Conservation (phyloP, 2,113 vertebrate species). For the Neotoma lepida region DNA sequence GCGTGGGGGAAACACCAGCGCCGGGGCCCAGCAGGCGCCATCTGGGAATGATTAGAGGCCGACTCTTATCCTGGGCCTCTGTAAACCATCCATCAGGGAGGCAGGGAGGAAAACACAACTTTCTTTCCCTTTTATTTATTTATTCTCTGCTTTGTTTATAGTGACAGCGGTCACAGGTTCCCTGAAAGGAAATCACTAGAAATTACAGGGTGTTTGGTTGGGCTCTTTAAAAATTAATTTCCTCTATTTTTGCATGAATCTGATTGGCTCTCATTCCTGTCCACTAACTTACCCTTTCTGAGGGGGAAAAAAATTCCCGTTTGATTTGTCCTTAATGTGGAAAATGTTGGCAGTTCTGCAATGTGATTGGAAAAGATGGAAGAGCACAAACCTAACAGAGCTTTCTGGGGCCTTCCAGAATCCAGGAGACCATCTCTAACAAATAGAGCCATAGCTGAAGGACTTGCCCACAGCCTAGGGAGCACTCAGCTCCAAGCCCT, state of each 20-base stretch:
- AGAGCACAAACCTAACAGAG: conserved; percentile 45
- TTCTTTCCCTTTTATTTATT: conserved; percentile 76
- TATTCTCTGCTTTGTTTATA: conserved; percentile 74
- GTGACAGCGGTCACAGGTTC: conserved; percentile 62
- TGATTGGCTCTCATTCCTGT: conserved; percentile 71
- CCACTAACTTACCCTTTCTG: conserved; percentile 39
- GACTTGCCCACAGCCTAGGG: neutral
- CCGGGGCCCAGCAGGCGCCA: conserved; percentile 41
- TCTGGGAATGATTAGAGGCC: conserved; percentile 55
- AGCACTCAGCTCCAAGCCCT: fast-evolving
- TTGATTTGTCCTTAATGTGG: conserved; percentile 81
- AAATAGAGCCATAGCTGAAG: fast-evolving
- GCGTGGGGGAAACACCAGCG: neutral
- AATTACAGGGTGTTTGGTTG: conserved; percentile 78
- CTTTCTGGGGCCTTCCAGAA: neutral
- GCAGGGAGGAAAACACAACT: conserved; percentile 68
- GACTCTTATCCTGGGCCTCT: conserved; percentile 61
- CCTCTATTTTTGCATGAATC: conserved; percentile 68
- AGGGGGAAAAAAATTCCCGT: conserved; percentile 70
- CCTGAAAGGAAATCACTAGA: conserved; percentile 71
- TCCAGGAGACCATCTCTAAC: neutral
- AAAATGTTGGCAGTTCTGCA: conserved; percentile 75
- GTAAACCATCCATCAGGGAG: conserved; percentile 74
- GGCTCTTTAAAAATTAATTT: conserved; percentile 69
- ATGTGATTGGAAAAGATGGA: conserved; percentile 23